Evolutionary conservation across 2,888 invertebrate species (phyloP).

Genomic region (Teleogryllus oceanicus): DNA sequence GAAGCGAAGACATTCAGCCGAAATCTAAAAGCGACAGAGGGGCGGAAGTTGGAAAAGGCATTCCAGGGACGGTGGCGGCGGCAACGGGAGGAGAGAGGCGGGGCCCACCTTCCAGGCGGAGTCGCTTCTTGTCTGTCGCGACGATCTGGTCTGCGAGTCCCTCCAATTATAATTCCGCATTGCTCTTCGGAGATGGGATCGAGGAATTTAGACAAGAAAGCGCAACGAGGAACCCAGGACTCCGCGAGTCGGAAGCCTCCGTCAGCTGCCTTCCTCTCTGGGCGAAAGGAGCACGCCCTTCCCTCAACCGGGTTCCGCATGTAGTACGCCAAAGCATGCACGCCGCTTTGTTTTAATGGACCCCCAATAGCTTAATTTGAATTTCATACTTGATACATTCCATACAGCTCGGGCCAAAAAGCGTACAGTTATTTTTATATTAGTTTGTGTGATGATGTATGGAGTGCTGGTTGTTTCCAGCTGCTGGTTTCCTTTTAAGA

Average conservation of each 20-base stretch:
- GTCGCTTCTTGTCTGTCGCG: background rate
- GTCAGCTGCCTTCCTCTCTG: too few relatives aligned
- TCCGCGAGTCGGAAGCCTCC: too few relatives aligned
- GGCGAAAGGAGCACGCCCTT: too few relatives aligned
- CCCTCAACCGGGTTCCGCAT: too few relatives aligned
- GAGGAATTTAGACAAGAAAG: background rate
- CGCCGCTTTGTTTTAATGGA: background rate
- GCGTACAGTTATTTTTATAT: background rate
- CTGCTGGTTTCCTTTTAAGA: background rate
- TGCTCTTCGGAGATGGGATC: background rate
- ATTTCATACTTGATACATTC: background rate
- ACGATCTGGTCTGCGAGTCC: background rate
- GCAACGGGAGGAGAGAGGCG: background rate
- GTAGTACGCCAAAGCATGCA: background rate
- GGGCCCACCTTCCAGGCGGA: background rate
- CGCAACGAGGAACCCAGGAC: too few relatives aligned
- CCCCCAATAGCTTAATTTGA: background rate
- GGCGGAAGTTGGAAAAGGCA: background rate
- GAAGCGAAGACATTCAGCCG: background rate
- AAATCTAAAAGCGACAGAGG: background rate
- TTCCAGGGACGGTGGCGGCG: background rate
- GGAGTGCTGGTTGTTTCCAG: background rate
- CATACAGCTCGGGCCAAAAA: background rate
- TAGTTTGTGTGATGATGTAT: background rate
- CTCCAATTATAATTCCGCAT: constrained; percentile 4